phyloP scores from a whole-genome alignment of 2,797 vertebrate species.

The Threskiornis aethiopicus region DNA sequence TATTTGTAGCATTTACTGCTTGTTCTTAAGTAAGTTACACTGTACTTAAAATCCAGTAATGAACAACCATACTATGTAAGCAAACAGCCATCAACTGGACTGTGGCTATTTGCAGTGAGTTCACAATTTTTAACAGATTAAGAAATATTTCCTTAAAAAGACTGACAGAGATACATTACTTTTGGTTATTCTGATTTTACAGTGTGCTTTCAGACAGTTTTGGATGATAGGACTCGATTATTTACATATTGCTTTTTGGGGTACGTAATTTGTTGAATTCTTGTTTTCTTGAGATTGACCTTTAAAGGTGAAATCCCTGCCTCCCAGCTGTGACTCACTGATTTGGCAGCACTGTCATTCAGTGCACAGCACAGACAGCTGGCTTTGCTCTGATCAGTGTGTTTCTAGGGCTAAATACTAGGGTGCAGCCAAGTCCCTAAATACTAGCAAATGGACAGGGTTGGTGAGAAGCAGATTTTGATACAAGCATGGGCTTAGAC shows the following conservation, averaged over 20 bases:
- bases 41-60: not conserved
- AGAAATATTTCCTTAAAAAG: not conserved
- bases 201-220: not conserved
- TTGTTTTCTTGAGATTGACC: not conserved
- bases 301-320: not conserved
- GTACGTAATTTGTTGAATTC: not conserved
- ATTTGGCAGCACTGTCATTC: not conserved
- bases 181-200: not conserved
- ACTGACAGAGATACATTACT: not conserved
- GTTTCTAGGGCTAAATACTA: not conserved
- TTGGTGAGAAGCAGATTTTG: not conserved
- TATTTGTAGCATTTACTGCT: not conserved
- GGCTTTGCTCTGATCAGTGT: not conserved
- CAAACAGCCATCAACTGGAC: not conserved
- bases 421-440: not conserved
- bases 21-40: not conserved
- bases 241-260: not conserved
- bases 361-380: not conserved
- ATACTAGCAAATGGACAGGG: not conserved
- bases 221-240: not conserved
- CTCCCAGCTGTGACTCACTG: not conserved
- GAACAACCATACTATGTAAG: not conserved
- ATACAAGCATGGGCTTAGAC: not conserved
- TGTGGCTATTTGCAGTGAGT: not conserved
- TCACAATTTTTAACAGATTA: not conserved